phyloP scores from a whole-genome alignment of 2,797 vertebrate genomes.

The Petrocephalus schoutedeni region DNA sequence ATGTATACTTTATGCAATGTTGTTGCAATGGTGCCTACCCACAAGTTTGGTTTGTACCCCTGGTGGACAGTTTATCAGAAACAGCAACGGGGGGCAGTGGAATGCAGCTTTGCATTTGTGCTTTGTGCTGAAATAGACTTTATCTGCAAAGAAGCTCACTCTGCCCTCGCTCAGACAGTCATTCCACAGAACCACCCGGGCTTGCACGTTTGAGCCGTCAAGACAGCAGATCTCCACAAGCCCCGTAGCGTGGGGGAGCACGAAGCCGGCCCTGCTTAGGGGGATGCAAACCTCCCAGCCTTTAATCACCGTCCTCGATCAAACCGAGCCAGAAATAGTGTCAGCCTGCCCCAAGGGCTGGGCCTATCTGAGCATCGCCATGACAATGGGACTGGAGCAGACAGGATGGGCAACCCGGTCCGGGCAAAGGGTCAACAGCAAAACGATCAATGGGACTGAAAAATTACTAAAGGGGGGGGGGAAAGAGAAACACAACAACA shows the following conservation, averaged over 20 bases:
- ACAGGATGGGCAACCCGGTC: too few species aligned
- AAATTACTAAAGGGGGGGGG: background rate
- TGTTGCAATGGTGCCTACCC: background rate
- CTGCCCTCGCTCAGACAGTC: slow-evolving; percentile 41
- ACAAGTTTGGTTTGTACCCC: background rate
- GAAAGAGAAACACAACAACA: background rate
- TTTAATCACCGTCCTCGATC: slow-evolving; percentile 30
- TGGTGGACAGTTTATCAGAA: background rate
- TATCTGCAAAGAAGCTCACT: background rate
- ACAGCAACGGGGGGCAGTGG: background rate
- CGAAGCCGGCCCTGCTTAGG: slow-evolving; percentile 47
- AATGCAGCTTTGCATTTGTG: background rate
- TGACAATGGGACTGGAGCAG: background rate
- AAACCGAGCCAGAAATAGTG: background rate
- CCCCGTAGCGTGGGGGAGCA: slow-evolving; percentile 38
- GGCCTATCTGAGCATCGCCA: background rate
- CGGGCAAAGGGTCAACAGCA: background rate
- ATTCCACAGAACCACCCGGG: slow-evolving; percentile 62
- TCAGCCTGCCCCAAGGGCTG: background rate
- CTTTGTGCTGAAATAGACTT: background rate
- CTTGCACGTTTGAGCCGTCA: slow-evolving; percentile 62
- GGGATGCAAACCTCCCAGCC: slow-evolving; percentile 39
- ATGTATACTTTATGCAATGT: background rate
- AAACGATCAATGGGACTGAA: background rate
- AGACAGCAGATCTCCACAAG: slow-evolving; percentile 56